These are phyloP conservation scores for Acanthosepion lycidas DNA, from an alignment of 2,888 invertebrate genomes.

Conservation along the genomic window DNA sequence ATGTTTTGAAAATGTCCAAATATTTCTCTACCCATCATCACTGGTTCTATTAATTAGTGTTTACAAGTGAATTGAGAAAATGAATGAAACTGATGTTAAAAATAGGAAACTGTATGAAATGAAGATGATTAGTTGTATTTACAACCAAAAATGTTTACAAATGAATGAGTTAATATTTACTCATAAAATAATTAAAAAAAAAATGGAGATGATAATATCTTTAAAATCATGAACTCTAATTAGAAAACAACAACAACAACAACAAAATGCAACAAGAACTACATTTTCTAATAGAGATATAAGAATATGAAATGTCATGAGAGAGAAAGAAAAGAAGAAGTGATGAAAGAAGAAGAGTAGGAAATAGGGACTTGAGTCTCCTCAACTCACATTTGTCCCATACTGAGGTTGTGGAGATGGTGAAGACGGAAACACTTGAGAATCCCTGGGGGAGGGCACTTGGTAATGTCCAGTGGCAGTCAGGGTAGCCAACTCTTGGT, in stretches of 20 bases:
- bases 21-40: too few relatives aligned
- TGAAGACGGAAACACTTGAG: constrained; percentile 50
- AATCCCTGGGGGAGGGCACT: constrained; percentile 53
- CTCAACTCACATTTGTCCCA: constrained; percentile 41
- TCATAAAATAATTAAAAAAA: too few relatives aligned
- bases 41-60: too few relatives aligned
- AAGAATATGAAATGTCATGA: neutral
- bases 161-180: too few relatives aligned
- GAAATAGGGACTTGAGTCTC: neutral
- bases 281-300: neutral
- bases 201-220: too few relatives aligned
- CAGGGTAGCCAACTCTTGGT: constrained; percentile 51
- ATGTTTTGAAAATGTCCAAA: too few relatives aligned
- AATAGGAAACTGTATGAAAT: too few relatives aligned
- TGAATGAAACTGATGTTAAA: too few relatives aligned
- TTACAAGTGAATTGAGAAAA: too few relatives aligned
- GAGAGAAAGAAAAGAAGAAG: neutral
- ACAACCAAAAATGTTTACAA: too few relatives aligned
- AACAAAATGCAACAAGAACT: neutral
- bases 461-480: constrained; percentile 54
- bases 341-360: neutral
- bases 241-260: neutral
- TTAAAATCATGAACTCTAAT: too few relatives aligned
- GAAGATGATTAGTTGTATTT: too few relatives aligned
- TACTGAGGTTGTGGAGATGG: constrained; percentile 42